Conservation (phyloP, 2,797 vertebrate species). For the Etheostoma nigrum region DNA sequence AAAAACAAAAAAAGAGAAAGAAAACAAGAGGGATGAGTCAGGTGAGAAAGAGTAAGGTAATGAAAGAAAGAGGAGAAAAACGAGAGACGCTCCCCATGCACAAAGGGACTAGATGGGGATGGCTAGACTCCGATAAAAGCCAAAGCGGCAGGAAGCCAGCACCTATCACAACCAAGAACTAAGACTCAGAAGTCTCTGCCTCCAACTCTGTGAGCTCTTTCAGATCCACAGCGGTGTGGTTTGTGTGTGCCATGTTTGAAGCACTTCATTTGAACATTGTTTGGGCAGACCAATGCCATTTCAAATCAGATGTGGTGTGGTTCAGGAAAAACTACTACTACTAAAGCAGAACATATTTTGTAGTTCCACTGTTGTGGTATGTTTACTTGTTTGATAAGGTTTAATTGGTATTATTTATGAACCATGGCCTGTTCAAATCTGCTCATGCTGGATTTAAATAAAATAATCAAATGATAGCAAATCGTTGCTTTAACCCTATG, state of each 20-base stretch:
- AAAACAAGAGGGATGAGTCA: slow-evolving; percentile 14
- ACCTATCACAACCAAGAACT: not conserved
- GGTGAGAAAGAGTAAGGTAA: slow-evolving; percentile 28
- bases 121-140: slow-evolving; percentile 35
- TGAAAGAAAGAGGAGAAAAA: slow-evolving; percentile 21
- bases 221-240: not conserved
- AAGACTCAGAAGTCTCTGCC: slow-evolving; percentile 10
- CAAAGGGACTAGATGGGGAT: slow-evolving; percentile 34
- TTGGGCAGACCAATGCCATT: not conserved
- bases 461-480: not conserved
- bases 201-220: not conserved
- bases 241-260: not conserved
- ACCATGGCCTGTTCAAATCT: not conserved
- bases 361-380: not conserved
- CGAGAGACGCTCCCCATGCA: slow-evolving; percentile 13
- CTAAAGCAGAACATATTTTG: not conserved
- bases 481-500: not conserved
- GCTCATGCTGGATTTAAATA: not conserved
- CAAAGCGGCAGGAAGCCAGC: slow-evolving; percentile 21
- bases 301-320: not conserved
- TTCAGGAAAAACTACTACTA: not conserved
- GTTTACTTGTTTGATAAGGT: not conserved
- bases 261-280: not conserved
- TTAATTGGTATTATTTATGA: not conserved
- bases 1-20: slow-evolving; percentile 26